Conservation (phyloP, 2,113 vertebrate species). For the Amia ocellicauda region DNA sequence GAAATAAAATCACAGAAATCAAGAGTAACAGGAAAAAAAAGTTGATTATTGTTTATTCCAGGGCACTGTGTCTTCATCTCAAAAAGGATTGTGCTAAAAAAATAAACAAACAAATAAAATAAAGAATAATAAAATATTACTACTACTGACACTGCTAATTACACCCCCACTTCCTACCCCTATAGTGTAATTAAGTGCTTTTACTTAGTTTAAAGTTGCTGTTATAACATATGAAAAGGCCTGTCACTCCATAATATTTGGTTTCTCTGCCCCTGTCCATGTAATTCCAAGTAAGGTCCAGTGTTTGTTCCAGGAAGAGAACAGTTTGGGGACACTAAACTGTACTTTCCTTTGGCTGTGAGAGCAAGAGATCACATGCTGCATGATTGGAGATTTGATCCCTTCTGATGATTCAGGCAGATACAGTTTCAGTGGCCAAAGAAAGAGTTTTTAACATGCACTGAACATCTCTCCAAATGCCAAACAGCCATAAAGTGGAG, state of each 20-base stretch:
- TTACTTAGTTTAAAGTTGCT: too few species aligned
- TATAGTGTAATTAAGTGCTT: too few species aligned
- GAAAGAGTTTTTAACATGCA: constrained; percentile 33
- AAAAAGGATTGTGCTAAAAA: too few species aligned
- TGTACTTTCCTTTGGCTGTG: constrained; percentile 24
- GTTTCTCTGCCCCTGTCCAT: constrained; percentile 41
- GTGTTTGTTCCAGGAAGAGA: constrained; percentile 60
- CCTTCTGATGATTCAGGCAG: constrained; percentile 48
- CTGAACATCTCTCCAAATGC: constrained; percentile 7
- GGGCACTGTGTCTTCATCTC: too few species aligned
- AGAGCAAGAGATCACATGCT: constrained; percentile 32
- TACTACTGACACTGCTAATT: too few species aligned
- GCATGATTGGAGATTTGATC: constrained; percentile 38
- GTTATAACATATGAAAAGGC: too few species aligned
- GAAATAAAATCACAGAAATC: too few species aligned
- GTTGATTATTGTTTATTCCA: too few species aligned
- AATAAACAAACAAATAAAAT: too few species aligned
- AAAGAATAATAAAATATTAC: too few species aligned
- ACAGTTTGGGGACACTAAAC: constrained; percentile 43
- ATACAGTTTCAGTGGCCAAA: constrained; percentile 60
- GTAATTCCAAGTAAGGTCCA: constrained; percentile 51
- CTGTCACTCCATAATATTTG: constrained; percentile 7
- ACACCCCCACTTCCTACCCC: too few species aligned
- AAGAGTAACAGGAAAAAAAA: too few species aligned
- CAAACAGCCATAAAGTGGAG: constrained; percentile 10